Evolutionary conservation across 2,888 invertebrate genomes (phyloP).

Genomic region (Drosophila paranaensis): DNA sequence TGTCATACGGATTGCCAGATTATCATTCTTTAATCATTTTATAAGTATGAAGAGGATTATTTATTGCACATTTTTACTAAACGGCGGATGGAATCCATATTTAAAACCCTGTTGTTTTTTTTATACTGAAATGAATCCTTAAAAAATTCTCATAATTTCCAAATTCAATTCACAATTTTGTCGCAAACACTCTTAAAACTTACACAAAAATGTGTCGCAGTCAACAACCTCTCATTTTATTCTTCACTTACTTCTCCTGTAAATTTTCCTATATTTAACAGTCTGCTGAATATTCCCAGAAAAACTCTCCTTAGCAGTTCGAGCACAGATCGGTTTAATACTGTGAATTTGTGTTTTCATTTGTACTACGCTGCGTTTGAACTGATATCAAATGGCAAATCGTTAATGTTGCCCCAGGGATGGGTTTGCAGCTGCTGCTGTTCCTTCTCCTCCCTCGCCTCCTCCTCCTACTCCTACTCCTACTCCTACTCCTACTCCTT

Average conservation of each 20-base stretch:
- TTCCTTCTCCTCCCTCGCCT: background rate
- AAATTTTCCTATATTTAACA: background rate
- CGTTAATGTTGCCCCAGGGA: conserved; percentile 2
- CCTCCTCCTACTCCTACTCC: background rate
- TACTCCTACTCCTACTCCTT: background rate
- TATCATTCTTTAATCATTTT: too few species aligned
- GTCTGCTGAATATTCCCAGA: background rate
- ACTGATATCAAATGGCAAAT: conserved; percentile 19
- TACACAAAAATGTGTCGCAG: too few species aligned
- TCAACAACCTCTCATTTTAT: background rate
- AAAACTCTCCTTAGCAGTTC: background rate
- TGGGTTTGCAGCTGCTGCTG: background rate
- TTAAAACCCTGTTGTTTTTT: too few species aligned
- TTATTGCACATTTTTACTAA: too few species aligned
- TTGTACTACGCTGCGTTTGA: conserved; percentile 6
- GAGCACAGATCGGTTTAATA: conserved; percentile 1
- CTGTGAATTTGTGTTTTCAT: conserved; percentile 1
- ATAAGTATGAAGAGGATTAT: too few species aligned
- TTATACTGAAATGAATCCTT: too few species aligned
- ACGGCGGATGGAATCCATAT: too few species aligned
- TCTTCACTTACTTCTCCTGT: background rate
- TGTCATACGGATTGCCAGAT: too few species aligned
- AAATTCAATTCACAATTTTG: too few species aligned
- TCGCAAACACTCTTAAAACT: too few species aligned
- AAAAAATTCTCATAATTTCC: too few species aligned